Evolutionary conservation across 2,888 invertebrate genomes (phyloP), one percentile per base, ranked within the genome.

Genomic region (Pristionchus maxplancki): DNA sequence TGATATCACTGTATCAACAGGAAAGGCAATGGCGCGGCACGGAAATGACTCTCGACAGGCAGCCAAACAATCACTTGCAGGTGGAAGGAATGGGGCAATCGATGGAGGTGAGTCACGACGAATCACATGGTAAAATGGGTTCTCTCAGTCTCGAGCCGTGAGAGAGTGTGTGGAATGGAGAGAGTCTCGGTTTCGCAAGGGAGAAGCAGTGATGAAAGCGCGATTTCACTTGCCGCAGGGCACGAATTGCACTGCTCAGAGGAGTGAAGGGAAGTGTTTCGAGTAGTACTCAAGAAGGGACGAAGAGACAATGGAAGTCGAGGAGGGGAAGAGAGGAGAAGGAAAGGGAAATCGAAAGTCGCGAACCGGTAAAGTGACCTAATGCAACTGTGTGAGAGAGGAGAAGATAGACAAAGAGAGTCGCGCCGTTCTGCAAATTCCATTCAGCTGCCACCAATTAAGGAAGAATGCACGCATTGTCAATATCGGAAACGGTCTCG

Each of bases 301-400:
- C 9, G 31, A 20, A 83, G 82, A 53, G 82, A 83, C 34, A 53
- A 83, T 78, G 44, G 71, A 8, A 71, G 37, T 37, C 37, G 81
- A 81, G 31, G 81, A 50, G 82, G 37, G 58, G 53, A 81, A 50
- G 50, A 50, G 37, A 40, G 50, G 81, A 31, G 81, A 81, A n/a
- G 48, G 78, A 44, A 83, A 53, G 82, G 53, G 34, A 83, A 31
- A 83, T 28, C 53, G 50, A 34, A 34, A 83, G 82, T 20, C 28
- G 50, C 17, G 85, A 85, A 85, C 85, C 85, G 85, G 85, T 85
- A 85, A 85, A 85, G 85, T 85, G 85, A 85, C 85, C 85, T 62
- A 85, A 64, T 85, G 62, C 40, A 44, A 64, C 44, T 34, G 31
- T 17, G 48, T 24, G 48, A 37, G 37, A 20, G 58, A 58, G 83